These are phyloP conservation scores for Stenotaenia linearis DNA, from an alignment of 2,888 invertebrate genomes.

Conservation along the genomic window DNA sequence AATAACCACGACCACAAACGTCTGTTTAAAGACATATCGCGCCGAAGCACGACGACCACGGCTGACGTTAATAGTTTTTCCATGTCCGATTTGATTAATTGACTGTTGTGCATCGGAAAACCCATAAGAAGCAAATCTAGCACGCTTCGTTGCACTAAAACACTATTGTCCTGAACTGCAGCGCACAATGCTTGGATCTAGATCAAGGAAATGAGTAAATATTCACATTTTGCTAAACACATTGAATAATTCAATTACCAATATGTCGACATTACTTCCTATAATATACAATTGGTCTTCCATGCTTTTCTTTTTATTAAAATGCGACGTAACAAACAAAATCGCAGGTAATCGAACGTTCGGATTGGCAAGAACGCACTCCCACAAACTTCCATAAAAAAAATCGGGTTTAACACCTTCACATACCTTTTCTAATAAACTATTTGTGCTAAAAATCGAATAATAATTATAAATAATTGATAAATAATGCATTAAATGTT, in stretches of 20 bases:
- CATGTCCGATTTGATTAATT: slow-evolving; percentile 59
- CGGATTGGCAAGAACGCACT: slow-evolving; percentile 73
- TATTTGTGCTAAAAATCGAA: slow-evolving; percentile 54
- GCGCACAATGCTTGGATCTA: slow-evolving; percentile 70
- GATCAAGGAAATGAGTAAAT: slow-evolving; percentile 34
- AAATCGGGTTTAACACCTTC: slow-evolving; percentile 67
- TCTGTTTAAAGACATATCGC: slow-evolving; percentile 85
- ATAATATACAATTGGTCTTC: slow-evolving; percentile 76
- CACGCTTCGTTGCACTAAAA: slow-evolving; percentile 77
- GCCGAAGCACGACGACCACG: slow-evolving; percentile 62
- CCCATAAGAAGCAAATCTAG: slow-evolving; percentile 74
- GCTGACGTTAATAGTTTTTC: slow-evolving; percentile 66
- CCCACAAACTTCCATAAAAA: slow-evolving; percentile 85
- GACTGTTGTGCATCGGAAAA: slow-evolving; percentile 76
- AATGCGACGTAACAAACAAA: slow-evolving; percentile 70
- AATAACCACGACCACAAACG: slow-evolving; percentile 78
- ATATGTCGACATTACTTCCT: slow-evolving; percentile 74
- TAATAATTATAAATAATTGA: slow-evolving; percentile 17
- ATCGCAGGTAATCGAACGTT: slow-evolving; percentile 75
- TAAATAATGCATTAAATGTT: neutral
- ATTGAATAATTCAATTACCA: slow-evolving; percentile 55
- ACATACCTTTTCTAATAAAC: slow-evolving; percentile 63
- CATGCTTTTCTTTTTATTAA: slow-evolving; percentile 69
- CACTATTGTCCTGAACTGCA: slow-evolving; percentile 70
- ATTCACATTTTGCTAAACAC: neutral